Evolutionary conservation across 2,888 invertebrate species (phyloP).

Genomic region (Agrochola macilenta): DNA sequence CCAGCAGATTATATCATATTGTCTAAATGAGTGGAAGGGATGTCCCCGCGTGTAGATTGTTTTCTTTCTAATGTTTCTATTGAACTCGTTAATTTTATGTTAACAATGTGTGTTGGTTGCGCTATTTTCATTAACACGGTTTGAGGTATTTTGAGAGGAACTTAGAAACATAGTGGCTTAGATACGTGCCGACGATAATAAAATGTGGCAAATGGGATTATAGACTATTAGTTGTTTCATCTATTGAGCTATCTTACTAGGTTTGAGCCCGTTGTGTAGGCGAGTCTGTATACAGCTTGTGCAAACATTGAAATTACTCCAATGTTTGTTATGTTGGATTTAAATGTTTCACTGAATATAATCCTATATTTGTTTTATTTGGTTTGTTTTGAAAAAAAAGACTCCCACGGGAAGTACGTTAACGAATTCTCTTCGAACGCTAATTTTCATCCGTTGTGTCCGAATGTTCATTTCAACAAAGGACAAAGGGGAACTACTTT

Average conservation of each 20-base stretch:
- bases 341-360: constrained; percentile 90
- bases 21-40: constrained; percentile 58
- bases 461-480: not conserved
- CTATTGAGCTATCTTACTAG: constrained; percentile 71
- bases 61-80: constrained; percentile 64
- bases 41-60: constrained; percentile 66
- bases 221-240: constrained; percentile 79
- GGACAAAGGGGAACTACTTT: not conserved
- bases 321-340: constrained; percentile 86
- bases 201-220: constrained; percentile 86
- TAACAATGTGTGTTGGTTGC: constrained; percentile 86
- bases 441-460: not conserved
- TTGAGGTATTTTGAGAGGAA: constrained; percentile 83
- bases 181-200: constrained; percentile 79
- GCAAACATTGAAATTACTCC: constrained; percentile 80
- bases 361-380: constrained; percentile 90
- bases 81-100: constrained; percentile 72
- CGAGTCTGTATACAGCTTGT: constrained; percentile 78
- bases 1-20: constrained; percentile 41
- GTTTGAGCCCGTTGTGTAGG: constrained; percentile 71
- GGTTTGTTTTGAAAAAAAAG: constrained; percentile 83
- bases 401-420: constrained; percentile 60
- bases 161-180: constrained; percentile 85
- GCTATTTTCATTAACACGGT: constrained; percentile 86
- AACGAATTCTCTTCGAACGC: not conserved